Percentiles rank a stretch among this genome's conserved stretches.
Evolutionary conservation across 2,888 invertebrate species (phyloP).

Genomic region (Synergus laeviventris): DNA sequence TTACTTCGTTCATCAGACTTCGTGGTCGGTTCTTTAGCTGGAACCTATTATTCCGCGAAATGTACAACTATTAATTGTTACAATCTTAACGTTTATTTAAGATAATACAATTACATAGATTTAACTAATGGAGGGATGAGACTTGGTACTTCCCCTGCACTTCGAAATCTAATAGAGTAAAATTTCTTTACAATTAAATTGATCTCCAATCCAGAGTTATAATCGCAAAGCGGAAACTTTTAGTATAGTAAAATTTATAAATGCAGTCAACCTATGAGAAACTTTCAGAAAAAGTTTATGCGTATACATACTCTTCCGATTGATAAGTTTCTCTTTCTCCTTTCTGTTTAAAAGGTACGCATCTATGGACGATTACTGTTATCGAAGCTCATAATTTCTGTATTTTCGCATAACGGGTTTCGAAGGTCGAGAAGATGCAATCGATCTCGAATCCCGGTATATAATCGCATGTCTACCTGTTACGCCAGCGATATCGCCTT

Average conservation of each 20-base stretch:
- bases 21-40: not conserved
- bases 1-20: not conserved
- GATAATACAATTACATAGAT: not conserved
- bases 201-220: too few species aligned
- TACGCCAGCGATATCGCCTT: slow-evolving; percentile 51
- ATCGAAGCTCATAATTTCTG: not conserved
- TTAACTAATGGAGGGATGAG: too few species aligned
- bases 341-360: not conserved
- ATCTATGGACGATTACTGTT: not conserved
- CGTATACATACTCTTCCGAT: not conserved
- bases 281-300: not conserved
- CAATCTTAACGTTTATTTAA: not conserved
- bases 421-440: slow-evolving; percentile 48
- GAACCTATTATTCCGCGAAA: not conserved
- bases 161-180: too few species aligned
- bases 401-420: slow-evolving; percentile 33
- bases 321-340: not conserved
- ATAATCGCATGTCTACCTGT: slow-evolving; percentile 54
- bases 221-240: not conserved
- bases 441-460: slow-evolving; percentile 45
- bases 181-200: too few species aligned
- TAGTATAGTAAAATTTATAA: not conserved
- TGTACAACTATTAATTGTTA: not conserved
- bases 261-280: not conserved
- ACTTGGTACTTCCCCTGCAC: too few species aligned